These are phyloP conservation scores for Drosophila lacicola DNA, from an alignment of 2,888 invertebrate species.

Conservation along the genomic window DNA sequence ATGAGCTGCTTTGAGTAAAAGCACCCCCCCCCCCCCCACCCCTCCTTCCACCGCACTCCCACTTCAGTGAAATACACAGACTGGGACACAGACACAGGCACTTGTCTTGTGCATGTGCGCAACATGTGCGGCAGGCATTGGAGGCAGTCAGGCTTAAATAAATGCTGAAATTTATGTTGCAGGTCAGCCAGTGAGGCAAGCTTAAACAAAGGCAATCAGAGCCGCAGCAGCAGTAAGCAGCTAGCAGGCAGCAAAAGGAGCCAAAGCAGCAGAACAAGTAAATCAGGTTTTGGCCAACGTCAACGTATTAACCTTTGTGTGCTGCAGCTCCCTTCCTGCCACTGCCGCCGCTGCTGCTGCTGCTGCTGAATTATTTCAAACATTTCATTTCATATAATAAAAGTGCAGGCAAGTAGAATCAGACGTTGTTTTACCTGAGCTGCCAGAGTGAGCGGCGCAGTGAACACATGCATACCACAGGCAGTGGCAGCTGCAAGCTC, in stretches of 20 bases:
- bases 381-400: constrained; percentile 64
- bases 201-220: constrained; percentile 63
- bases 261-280: constrained; percentile 65
- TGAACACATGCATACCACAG: background rate
- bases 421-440: constrained; percentile 26
- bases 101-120: constrained; percentile 23
- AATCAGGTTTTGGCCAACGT: constrained; percentile 71
- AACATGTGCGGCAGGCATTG: constrained; percentile 23
- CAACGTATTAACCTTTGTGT: constrained; percentile 71
- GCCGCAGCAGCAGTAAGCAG: constrained; percentile 31
- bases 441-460: constrained; percentile 3
- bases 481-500: constrained; percentile 20
- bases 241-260: constrained; percentile 34
- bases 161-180: constrained; percentile 31
- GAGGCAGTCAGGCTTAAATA: constrained; percentile 30
- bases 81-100: constrained; percentile 1
- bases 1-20: background rate
- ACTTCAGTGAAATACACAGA: background rate
- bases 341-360: constrained; percentile 1
- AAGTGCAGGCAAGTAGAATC: constrained; percentile 37
- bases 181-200: constrained; percentile 27
- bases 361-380: constrained; percentile 70
- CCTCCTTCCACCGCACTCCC: too few species aligned
- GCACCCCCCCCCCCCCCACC: background rate
- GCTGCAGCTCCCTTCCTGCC: constrained; percentile 19